Evolutionary conservation across 2,113 vertebrate species (phyloP).

Genomic region (Falco punctatus): DNA sequence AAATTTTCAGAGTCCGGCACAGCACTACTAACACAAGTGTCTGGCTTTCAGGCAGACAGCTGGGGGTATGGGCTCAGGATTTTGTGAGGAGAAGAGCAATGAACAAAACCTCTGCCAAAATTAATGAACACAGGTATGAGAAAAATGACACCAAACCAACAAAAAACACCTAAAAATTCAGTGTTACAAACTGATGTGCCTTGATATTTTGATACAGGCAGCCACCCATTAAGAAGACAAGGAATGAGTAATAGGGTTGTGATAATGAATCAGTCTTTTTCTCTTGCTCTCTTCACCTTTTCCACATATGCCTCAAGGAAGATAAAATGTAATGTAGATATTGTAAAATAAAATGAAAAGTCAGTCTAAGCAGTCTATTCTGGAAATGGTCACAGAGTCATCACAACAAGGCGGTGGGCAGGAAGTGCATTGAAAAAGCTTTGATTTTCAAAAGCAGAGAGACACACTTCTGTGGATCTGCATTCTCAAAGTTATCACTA

Average conservation of each 20-base stretch:
- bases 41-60: background rate
- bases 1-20: background rate
- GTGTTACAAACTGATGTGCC: background rate
- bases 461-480: background rate
- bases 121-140: background rate
- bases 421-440: background rate
- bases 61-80: background rate
- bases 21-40: background rate
- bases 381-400: background rate
- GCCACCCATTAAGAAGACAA: background rate
- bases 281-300: background rate
- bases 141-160: background rate
- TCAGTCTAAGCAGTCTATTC: background rate
- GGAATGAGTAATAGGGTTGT: background rate
- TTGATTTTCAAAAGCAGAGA: background rate
- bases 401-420: fast-evolving
- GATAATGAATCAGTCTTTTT: background rate
- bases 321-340: background rate
- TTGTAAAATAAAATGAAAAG: background rate
- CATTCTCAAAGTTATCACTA: background rate
- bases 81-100: background rate
- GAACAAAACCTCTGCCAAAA: background rate
- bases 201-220: background rate
- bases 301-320: background rate
- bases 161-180: background rate